phyloP scores from a whole-genome alignment of 2,797 vertebrate genomes.

The Rousettus madagascariensis region DNA sequence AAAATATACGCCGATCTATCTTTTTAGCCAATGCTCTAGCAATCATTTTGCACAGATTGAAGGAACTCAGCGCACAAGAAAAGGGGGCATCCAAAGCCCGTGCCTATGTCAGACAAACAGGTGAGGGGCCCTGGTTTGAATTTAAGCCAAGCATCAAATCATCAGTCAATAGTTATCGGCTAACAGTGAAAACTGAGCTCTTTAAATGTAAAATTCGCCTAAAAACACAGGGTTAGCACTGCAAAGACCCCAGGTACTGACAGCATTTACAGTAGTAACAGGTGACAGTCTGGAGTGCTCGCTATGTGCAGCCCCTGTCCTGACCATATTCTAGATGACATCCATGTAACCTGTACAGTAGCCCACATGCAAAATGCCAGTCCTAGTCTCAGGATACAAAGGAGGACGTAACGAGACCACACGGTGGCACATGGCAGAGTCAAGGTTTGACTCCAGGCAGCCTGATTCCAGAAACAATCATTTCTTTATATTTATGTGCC shows the following conservation, averaged over 20 bases:
- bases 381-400: neutral
- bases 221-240: neutral
- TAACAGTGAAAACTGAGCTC: neutral
- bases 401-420: neutral
- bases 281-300: neutral
- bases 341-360: neutral
- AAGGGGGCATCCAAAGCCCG: neutral
- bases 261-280: neutral
- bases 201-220: neutral
- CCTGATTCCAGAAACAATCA: neutral
- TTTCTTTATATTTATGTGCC: neutral
- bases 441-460: neutral
- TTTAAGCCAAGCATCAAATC: neutral
- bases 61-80: neutral
- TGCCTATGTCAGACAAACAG: neutral
- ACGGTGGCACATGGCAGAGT: neutral
- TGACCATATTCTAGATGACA: neutral
- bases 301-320: neutral
- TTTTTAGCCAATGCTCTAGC: neutral
- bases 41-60: neutral
- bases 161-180: neutral
- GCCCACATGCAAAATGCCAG: neutral
- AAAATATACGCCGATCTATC: neutral
- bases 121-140: neutral
- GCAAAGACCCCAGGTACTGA: neutral